These are phyloP conservation scores for Elymnias hypermnestra DNA, from an alignment of 1,140 invertebrate species.

Conservation along the genomic window DNA sequence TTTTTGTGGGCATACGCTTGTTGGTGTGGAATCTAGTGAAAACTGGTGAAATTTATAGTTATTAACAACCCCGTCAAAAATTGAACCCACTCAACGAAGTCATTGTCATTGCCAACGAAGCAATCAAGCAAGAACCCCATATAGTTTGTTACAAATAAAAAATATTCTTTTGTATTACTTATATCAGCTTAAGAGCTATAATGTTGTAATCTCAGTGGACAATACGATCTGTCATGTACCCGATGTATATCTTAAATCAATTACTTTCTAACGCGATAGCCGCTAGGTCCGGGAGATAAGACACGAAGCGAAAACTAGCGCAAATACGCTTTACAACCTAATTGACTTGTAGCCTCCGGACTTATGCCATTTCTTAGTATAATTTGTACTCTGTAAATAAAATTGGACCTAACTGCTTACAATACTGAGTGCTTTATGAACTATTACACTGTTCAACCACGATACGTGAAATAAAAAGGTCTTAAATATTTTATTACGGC, in stretches of 20 bases:
- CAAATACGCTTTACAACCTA: slow-evolving; percentile 46
- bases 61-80: no score
- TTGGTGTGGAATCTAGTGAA: no score
- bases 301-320: slow-evolving; percentile 34
- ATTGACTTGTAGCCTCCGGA: slow-evolving; percentile 37
- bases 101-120: no score
- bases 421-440: slow-evolving; percentile 27
- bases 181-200: background rate
- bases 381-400: slow-evolving; percentile 16
- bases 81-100: no score
- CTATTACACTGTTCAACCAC: slow-evolving; percentile 22
- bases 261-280: slow-evolving; percentile 44
- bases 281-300: slow-evolving; percentile 46
- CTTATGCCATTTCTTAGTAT: slow-evolving; percentile 20
- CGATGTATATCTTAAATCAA: slow-evolving; percentile 31
- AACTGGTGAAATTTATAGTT: no score
- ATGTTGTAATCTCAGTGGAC: slow-evolving; percentile 1
- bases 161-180: no score
- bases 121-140: no score
- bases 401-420: slow-evolving; percentile 34
- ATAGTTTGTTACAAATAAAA: no score
- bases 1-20: no score
- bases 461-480: slow-evolving; percentile 16
- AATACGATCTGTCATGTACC: slow-evolving; percentile 22
- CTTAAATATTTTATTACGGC: slow-evolving; percentile 15